Conservation (phyloP, 2,797 vertebrate species). For the Hemitrygon akajei region DNA sequence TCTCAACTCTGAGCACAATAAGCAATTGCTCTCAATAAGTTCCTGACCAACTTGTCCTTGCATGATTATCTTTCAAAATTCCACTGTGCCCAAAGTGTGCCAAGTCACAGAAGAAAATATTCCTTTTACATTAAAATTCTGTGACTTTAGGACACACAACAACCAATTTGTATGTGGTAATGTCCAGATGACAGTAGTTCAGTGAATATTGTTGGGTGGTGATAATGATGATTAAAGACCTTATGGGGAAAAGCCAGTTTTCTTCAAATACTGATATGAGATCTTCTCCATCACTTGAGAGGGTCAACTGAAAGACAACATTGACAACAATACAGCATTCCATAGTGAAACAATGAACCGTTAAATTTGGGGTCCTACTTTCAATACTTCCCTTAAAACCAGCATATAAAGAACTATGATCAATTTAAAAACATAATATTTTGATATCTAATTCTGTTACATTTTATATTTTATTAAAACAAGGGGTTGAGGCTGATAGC, state of each 20-base stretch:
- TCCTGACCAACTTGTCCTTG: not conserved
- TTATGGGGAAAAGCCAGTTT: not conserved
- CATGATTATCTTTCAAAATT: not conserved
- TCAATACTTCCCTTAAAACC: not conserved
- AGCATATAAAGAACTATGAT: not conserved
- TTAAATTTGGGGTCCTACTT: not conserved
- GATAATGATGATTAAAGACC: not conserved
- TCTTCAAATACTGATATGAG: not conserved
- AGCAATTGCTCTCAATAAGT: no score
- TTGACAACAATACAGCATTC: not conserved
- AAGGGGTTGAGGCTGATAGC: not conserved
- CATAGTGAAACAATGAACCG: not conserved
- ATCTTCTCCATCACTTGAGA: not conserved
- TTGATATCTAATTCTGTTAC: not conserved
- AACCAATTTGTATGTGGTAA: not conserved
- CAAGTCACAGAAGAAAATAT: no score
- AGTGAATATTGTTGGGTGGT: not conserved
- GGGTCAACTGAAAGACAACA: not conserved
- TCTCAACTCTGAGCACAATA: no score
- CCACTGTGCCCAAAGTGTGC: not conserved
- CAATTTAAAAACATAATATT: not conserved
- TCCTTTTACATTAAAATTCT: not conserved
- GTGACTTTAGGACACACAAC: not conserved
- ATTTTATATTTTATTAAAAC: not conserved
- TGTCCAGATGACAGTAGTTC: not conserved